Evolutionary conservation across 2,113 vertebrate species (phyloP).

Genomic region (Illadopsis cleaveri): DNA sequence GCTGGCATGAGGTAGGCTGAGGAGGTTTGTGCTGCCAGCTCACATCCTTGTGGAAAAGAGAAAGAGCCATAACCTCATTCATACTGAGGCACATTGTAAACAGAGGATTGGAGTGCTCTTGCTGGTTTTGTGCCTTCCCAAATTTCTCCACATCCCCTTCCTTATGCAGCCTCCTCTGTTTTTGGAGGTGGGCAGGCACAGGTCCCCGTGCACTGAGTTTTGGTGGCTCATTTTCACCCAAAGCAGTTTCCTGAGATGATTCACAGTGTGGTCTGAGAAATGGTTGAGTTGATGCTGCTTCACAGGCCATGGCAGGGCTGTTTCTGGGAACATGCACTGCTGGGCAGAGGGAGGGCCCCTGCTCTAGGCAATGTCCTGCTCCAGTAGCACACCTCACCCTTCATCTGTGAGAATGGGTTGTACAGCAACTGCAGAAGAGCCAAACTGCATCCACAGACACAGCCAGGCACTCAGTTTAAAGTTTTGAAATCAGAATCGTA

Average conservation of each 20-base stretch:
- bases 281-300: accelerated
- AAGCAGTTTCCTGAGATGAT: not conserved
- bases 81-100: accelerated
- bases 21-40: not conserved
- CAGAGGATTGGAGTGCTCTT: accelerated
- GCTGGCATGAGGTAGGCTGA: not conserved
- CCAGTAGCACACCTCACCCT: not conserved
- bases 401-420: accelerated
- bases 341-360: not conserved
- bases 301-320: not conserved
- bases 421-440: not conserved
- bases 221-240: not conserved
- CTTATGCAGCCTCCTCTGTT: not conserved
- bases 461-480: not conserved
- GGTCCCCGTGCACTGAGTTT: not conserved
- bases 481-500: not conserved
- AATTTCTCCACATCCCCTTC: not conserved
- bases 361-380: not conserved
- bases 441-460: not conserved
- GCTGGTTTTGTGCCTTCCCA: not conserved
- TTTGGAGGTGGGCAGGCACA: not conserved
- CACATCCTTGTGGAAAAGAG: not conserved
- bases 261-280: not conserved
- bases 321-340: not conserved
- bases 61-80: not conserved